Evolutionary conservation across 1,140 invertebrate species (phyloP).

Genomic region (Drosophila eugracilis): DNA sequence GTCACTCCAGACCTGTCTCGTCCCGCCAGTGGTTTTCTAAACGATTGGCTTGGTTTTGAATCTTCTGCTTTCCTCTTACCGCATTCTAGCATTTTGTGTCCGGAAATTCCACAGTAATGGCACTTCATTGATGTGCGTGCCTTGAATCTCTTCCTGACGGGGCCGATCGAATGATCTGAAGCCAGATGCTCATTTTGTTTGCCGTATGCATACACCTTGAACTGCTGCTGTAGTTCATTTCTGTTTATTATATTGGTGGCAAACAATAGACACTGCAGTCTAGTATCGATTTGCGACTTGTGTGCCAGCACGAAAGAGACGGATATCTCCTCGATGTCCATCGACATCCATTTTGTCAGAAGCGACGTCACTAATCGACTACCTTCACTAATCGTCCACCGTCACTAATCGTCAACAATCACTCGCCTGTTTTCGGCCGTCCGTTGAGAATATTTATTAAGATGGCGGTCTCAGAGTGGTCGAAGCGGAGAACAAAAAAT

Average conservation of each 20-base stretch:
- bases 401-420: no score
- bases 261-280: no score
- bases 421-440: no score
- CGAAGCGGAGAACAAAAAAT: not conserved
- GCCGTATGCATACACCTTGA: not conserved
- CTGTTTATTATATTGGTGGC: not conserved
- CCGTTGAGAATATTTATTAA: conserved; percentile 1
- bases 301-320: no score
- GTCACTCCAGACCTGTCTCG: no score
- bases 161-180: not conserved
- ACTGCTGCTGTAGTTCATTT: conserved; percentile 1
- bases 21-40: no score
- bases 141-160: not conserved
- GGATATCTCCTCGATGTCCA: conserved; percentile 1
- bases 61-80: no score
- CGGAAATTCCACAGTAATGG: no score
- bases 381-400: no score
- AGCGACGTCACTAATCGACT: not conserved
- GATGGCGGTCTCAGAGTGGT: not conserved
- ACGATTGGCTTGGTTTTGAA: no score
- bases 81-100: no score
- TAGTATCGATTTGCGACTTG: no score
- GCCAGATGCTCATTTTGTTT: not conserved
- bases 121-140: not conserved
- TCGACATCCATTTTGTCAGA: not conserved